A percentile compares a stretch with the other conserved stretches of the same genome.
phyloP scores from a whole-genome alignment of 2,888 invertebrate genomes.

The Caenorhabditis auriculariae region DNA sequence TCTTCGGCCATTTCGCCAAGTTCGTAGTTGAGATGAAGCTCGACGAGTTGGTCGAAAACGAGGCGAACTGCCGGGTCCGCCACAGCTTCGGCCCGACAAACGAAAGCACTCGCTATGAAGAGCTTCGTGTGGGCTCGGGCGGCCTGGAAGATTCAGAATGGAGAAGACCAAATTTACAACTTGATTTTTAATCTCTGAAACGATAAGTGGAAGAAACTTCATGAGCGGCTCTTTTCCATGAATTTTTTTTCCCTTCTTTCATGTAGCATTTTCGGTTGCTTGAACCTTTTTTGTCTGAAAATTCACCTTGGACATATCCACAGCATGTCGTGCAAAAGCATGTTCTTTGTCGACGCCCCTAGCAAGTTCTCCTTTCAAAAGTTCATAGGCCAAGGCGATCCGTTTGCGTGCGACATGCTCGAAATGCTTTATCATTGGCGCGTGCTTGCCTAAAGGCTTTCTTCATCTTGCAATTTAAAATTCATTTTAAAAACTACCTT shows the following conservation, averaged over 20 bases:
- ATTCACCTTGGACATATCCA: slow-evolving; percentile 40
- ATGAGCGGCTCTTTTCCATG: no score
- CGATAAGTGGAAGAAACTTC: no score
- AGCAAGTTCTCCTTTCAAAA: slow-evolving; percentile 27
- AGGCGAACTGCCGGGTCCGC: slow-evolving; percentile 69
- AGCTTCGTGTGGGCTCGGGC: slow-evolving; percentile 31
- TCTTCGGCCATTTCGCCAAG: slow-evolving; percentile 20
- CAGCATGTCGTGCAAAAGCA: slow-evolving; percentile 42
- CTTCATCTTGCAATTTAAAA: slow-evolving; percentile 3
- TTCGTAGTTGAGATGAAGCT: slow-evolving; percentile 71
- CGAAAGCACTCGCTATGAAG: slow-evolving; percentile 32
- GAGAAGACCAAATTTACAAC: no score
- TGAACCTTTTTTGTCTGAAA: no score
- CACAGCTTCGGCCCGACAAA: slow-evolving; percentile 64
- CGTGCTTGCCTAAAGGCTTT: slow-evolving; percentile 17
- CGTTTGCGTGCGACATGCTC: slow-evolving; percentile 33
- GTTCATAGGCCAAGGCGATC: slow-evolving; percentile 15
- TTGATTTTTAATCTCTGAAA: no score
- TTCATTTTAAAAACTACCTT: background rate
- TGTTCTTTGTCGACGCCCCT: slow-evolving; percentile 27
- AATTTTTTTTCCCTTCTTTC: no score
- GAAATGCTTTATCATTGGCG: slow-evolving; percentile 21
- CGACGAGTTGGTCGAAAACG: slow-evolving; percentile 75
- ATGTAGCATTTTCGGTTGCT: no score
- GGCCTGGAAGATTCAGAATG: slow-evolving; percentile 28